A percentile compares a stretch with the other conserved stretches of the same genome.
These are phyloP conservation scores for Flabesymbios commensalis DNA, from an alignment of 2,888 invertebrate genomes.

Conservation along the genomic window DNA sequence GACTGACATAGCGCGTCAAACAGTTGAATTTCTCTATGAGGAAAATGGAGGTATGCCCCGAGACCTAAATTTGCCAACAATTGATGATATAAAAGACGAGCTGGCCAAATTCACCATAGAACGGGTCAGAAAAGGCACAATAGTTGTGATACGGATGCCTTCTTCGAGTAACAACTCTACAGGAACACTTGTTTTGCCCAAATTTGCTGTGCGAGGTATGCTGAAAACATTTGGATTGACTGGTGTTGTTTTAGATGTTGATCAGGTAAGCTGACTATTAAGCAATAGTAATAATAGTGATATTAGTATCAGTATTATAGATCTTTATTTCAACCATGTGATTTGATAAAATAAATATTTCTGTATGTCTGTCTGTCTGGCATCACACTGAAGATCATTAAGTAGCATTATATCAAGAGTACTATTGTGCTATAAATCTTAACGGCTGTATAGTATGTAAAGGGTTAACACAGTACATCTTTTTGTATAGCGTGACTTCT, in stretches of 20 bases:
- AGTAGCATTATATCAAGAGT: too few species aligned
- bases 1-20: conserved; percentile 62
- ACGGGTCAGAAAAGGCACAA: conserved; percentile 57
- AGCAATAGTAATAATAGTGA: too few species aligned
- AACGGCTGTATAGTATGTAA: too few species aligned
- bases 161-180: conserved; percentile 35
- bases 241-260: conserved; percentile 61
- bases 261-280: conserved; percentile 43
- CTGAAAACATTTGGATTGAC: conserved; percentile 59
- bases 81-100: conserved; percentile 61
- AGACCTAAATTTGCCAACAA: conserved; percentile 61
- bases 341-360: too few species aligned
- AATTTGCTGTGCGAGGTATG: conserved; percentile 59
- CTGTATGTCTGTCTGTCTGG: too few species aligned
- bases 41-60: conserved; percentile 61
- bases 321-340: too few species aligned
- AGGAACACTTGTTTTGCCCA: conserved; percentile 49
- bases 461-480: too few species aligned
- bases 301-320: too few species aligned
- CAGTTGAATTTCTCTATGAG: conserved; percentile 62
- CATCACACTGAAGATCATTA: too few species aligned
- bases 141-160: conserved; percentile 53
- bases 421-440: too few species aligned
- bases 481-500: too few species aligned
- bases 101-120: conserved; percentile 61